These are phyloP conservation scores for Aricia agestis DNA, from an alignment of 1,140 invertebrate species.

Conservation along the genomic window DNA sequence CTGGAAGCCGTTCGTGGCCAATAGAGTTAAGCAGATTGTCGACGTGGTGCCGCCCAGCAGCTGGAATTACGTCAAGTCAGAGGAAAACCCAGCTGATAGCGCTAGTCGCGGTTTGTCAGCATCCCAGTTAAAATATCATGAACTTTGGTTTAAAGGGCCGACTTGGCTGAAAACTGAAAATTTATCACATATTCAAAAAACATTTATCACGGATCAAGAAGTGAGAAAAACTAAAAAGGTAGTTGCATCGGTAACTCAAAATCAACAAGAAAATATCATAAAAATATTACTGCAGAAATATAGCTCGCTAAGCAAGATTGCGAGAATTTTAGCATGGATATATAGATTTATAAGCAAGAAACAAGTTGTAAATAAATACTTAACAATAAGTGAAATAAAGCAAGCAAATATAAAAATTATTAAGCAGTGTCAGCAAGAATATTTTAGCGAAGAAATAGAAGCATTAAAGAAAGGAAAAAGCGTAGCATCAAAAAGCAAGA, in stretches of 20 bases:
- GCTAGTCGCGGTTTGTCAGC: constrained; percentile 30
- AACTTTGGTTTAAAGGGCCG: constrained; percentile 33
- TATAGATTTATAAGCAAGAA: constrained; percentile 24
- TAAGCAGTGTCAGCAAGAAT: constrained; percentile 18
- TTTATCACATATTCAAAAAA: constrained; percentile 5
- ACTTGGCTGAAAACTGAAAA: constrained; percentile 26
- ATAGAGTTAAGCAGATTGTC: constrained; percentile 27
- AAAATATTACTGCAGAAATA: constrained; percentile 26
- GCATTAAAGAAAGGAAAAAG: constrained; percentile 17
- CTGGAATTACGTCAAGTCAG: constrained; percentile 32
- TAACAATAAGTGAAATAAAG: constrained; percentile 21
- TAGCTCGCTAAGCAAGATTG: constrained; percentile 24
- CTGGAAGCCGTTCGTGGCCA: constrained; percentile 31
- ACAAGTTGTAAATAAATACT: constrained; percentile 3
- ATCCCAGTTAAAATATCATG: constrained; percentile 24
- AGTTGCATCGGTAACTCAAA: constrained; percentile 12
- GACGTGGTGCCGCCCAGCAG: constrained; percentile 23
- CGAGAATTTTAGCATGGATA: constrained; percentile 29
- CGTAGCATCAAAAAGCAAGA: constrained; percentile 22
- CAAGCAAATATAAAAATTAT: constrained; percentile 22
- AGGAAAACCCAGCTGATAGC: constrained; percentile 35
- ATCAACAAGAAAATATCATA: constrained; percentile 21
- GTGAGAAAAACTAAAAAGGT: constrained; percentile 22
- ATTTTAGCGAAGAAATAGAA: constrained; percentile 23
- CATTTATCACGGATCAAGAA: constrained; percentile 26